Base-by-base conservation (phyloP, 2,797 vertebrate species). In the Melanotaenia boesemani region DNA sequence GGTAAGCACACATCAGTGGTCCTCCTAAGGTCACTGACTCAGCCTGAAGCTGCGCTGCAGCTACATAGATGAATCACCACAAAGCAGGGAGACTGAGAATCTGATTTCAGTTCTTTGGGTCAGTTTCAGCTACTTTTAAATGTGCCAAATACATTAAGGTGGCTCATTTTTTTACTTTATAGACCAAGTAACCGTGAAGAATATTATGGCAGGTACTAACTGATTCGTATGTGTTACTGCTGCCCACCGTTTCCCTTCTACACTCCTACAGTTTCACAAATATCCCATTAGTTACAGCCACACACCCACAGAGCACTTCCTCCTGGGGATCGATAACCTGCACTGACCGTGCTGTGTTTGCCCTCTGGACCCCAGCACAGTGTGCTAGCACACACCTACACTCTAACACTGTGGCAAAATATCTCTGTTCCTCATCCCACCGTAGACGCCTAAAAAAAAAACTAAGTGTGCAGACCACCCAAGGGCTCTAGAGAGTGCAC, bases 1-100 rank as follows among this genome's bases (percentile, higher is more conserved):
- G 67, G 85, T 80, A 86, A 93, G 92, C 91, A 94, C 88, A 85
- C 80, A 89, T 61, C 84, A 81, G 67, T 65, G 41, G 65, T 55
- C 72, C 70, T 67, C 50, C 81, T 79, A 37, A 90, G 93, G 92
- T 91, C 92, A 79, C 77, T 90, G 76, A 83, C 86, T 89, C 52
- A 30, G 73, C 78, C 86, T 72, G 67, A 54, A 61, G 58, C 71
- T 48, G 11, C 13, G 60, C 68, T 63, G 48, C 36, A 1, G 46
- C 28, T 1, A 22, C 15, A 46, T 46, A 5, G 60, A 74, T 22
- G 12, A 74, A 34, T 59, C 69, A 24, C 22, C 52, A 34, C 5
- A 61, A 16, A 39, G 22, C 5, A 18, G 16, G 26, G 32, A 24
- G 16, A 67, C 34, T 1, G 0, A 52, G 46, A 2, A 39, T 30